phyloP scores from a whole-genome alignment of 2,888 invertebrate species.

The Rotaria macrura region DNA sequence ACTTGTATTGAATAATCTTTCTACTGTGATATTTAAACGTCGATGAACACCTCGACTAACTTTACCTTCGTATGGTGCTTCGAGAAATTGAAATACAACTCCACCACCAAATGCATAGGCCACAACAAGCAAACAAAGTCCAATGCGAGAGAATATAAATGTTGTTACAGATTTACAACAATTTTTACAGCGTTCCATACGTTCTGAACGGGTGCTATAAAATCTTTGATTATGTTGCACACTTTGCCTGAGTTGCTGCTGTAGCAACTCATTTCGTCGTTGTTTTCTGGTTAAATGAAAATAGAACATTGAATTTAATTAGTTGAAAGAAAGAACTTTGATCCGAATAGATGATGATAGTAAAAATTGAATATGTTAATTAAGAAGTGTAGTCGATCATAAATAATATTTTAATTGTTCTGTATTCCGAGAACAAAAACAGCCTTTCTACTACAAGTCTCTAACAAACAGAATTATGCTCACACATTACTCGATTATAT shows the following conservation, averaged over 20 bases:
- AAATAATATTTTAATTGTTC: too few species aligned
- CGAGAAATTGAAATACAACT: slow-evolving; percentile 30
- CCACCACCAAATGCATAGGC: slow-evolving; percentile 33
- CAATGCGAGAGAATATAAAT: slow-evolving; percentile 34
- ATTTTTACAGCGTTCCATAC: slow-evolving; percentile 28
- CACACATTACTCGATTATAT: background rate
- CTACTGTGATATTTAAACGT: slow-evolving; percentile 22
- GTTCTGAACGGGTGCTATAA: background rate
- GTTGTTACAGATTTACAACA: slow-evolving; percentile 25
- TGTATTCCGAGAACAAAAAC: too few species aligned
- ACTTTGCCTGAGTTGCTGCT: background rate
- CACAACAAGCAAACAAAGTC: slow-evolving; percentile 30
- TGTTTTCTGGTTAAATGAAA: background rate
- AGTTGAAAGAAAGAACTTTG: too few species aligned
- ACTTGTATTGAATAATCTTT: slow-evolving; percentile 26
- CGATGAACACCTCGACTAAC: slow-evolving; percentile 13
- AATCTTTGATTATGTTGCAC: background rate
- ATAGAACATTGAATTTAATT: background rate
- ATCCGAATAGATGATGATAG: too few species aligned
- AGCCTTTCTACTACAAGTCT: background rate
- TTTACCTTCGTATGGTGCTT: slow-evolving; percentile 25
- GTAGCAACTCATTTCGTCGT: background rate
- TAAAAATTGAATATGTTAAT: too few species aligned
- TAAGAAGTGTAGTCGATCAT: too few species aligned
- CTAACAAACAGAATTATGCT: background rate